Evolutionary conservation across 1,140 invertebrate species (phyloP).

Genomic region (Potamilus streckersoni): DNA sequence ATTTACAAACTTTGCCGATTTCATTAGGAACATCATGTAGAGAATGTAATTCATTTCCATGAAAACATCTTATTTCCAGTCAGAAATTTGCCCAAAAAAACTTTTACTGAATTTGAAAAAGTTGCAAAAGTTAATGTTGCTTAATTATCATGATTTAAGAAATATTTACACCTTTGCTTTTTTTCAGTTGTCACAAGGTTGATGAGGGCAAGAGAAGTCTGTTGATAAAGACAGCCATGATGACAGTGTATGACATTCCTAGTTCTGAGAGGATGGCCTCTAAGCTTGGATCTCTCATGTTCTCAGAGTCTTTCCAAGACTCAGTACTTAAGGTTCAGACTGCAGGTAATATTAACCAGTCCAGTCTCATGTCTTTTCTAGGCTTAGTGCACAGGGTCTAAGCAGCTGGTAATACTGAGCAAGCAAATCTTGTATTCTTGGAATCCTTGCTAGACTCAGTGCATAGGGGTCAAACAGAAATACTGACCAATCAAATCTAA

Average conservation of each 20-base stretch:
- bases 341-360: conserved; percentile 30
- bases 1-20: no score
- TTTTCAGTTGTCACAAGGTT: conserved; percentile 23
- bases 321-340: conserved; percentile 45
- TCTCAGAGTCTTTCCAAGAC: conserved; percentile 58
- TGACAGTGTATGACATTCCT: conserved; percentile 50
- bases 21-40: no score
- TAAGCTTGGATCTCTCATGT: conserved; percentile 49
- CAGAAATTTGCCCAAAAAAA: no score
- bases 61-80: no score
- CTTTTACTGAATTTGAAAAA: no score
- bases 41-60: no score
- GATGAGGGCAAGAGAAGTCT: conserved; percentile 42
- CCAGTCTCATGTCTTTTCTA: neutral
- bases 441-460: conserved; percentile 56
- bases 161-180: neutral
- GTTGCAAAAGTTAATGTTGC: no score
- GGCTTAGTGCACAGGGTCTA: neutral
- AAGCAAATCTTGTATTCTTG: conserved; percentile 42
- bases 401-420: no score
- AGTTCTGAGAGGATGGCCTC: conserved; percentile 32
- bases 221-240: conserved; percentile 43
- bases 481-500: conserved; percentile 1
- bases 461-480: conserved; percentile 38
- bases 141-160: no score